Conservation (phyloP, 1,140 invertebrate species). For the Drosophila trapezifrons region DNA sequence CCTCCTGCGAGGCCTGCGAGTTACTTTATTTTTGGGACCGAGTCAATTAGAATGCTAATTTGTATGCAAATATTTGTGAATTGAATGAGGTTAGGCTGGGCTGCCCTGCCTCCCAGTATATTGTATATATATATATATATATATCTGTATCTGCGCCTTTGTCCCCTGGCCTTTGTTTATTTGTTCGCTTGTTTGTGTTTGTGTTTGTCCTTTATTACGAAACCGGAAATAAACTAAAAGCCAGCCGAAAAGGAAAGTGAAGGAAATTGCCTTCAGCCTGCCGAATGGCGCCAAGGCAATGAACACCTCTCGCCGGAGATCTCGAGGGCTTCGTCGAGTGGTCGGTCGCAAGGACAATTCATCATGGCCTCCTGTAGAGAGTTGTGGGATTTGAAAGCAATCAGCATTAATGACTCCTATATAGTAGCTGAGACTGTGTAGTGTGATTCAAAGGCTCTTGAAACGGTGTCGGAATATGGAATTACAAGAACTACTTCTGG, state of each 20-base stretch:
- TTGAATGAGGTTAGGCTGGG: slow-evolving; percentile 35
- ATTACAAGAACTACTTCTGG: not conserved
- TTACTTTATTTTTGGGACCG: slow-evolving; percentile 67
- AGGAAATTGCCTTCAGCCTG: slow-evolving; percentile 74
- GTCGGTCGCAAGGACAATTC: slow-evolving; percentile 20
- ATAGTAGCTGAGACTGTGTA: not conserved
- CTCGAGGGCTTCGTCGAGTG: slow-evolving; percentile 15
- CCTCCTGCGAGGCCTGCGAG: not conserved
- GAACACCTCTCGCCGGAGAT: slow-evolving; percentile 28
- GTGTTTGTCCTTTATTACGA: slow-evolving; percentile 65
- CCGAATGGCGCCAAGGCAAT: slow-evolving; percentile 53
- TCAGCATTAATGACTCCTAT: slow-evolving; percentile 5
- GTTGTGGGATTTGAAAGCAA: slow-evolving; percentile 28
- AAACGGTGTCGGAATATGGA: not conserved
- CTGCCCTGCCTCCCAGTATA: not conserved
- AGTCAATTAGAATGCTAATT: slow-evolving; percentile 82
- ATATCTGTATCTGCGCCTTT: slow-evolving; percentile 32
- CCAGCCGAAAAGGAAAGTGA: slow-evolving; percentile 57
- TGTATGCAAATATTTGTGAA: slow-evolving; percentile 80
- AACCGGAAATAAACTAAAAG: slow-evolving; percentile 71
- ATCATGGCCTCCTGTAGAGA: slow-evolving; percentile 9
- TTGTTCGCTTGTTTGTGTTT: slow-evolving; percentile 24
- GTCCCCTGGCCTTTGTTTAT: slow-evolving; percentile 48
- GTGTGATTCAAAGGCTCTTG: not conserved
- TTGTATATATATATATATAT: not conserved